phyloP scores from a whole-genome alignment of 1,140 invertebrate genomes.

The Idris sp. region DNA sequence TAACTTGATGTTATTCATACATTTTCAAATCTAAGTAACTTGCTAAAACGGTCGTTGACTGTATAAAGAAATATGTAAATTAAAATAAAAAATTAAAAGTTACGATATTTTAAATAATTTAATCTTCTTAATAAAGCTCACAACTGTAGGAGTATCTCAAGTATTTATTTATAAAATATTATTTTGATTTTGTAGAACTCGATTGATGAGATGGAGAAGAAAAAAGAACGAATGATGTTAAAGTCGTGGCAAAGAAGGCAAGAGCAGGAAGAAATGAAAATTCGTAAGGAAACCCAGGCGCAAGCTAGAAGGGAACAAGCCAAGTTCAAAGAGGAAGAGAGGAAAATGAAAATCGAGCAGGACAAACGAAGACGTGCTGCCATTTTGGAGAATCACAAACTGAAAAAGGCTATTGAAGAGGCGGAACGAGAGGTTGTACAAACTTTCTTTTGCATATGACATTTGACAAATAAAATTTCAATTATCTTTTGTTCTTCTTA shows the following conservation, averaged over 20 bases:
- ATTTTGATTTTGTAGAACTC: constrained; percentile 85
- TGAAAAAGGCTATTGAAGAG: constrained; percentile 96
- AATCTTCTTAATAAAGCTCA: no score
- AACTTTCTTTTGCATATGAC: no score
- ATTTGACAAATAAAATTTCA: no score
- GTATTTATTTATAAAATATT: no score
- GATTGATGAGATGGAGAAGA: constrained; percentile 92
- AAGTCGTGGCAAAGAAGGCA: constrained; percentile 91
- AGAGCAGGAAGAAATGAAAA: constrained; percentile 91
- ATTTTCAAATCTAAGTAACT: no score
- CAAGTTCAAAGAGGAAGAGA: constrained; percentile 90
- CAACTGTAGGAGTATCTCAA: no score
- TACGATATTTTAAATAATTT: no score
- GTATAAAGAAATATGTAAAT: no score
- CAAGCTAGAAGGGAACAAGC: constrained; percentile 87
- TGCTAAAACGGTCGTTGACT: no score
- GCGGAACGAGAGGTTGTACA: constrained; percentile 90
- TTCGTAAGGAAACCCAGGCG: constrained; percentile 90
- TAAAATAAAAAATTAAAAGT: no score
- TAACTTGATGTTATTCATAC: no score
- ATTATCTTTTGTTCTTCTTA: no score
- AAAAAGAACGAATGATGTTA: constrained; percentile 92
- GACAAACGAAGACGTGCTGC: constrained; percentile 90
- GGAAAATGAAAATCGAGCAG: constrained; percentile 92
- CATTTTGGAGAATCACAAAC: constrained; percentile 96